phyloP scores from a whole-genome alignment of 2,113 vertebrate species.

The Cheilinus undulatus region DNA sequence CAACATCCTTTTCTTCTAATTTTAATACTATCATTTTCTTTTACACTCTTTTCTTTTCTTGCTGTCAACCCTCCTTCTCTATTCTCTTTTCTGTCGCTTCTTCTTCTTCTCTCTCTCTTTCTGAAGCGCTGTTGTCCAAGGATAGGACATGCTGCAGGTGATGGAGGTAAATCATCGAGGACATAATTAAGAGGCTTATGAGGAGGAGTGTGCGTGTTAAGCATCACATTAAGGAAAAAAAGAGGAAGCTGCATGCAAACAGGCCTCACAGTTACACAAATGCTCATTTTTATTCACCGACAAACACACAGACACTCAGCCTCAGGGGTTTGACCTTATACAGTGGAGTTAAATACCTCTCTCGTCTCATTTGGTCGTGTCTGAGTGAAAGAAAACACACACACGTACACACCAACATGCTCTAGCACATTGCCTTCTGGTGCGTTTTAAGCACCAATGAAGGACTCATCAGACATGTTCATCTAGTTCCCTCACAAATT shows the following conservation, averaged over 20 bases:
- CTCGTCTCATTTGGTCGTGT: constrained; percentile 71
- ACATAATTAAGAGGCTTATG: constrained; percentile 86
- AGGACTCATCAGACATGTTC: constrained; percentile 79
- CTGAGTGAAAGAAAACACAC: constrained; percentile 10
- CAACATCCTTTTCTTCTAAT: neutral
- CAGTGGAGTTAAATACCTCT: constrained; percentile 80
- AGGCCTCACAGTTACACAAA: constrained; percentile 67
- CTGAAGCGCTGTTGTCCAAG: constrained; percentile 72
- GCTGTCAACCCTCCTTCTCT: neutral
- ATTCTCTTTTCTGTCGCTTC: neutral
- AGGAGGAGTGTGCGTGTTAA: constrained; percentile 56
- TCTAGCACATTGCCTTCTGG: constrained; percentile 48
- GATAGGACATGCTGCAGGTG: constrained; percentile 80
- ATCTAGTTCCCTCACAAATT: constrained; percentile 72
- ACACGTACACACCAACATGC: constrained; percentile 20
- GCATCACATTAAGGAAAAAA: constrained; percentile 63
- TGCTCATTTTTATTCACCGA: constrained; percentile 73
- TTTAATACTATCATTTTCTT: neutral
- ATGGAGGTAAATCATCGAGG: constrained; percentile 83
- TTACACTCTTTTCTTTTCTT: neutral
- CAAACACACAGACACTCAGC: constrained; percentile 67
- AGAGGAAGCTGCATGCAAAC: constrained; percentile 52
- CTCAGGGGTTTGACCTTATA: constrained; percentile 80
- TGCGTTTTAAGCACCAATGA: constrained; percentile 72
- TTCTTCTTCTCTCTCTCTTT: constrained; percentile 25